Conservation (phyloP, 2,888 invertebrate genomes). For the Lasioglossum leucozonium region DNA sequence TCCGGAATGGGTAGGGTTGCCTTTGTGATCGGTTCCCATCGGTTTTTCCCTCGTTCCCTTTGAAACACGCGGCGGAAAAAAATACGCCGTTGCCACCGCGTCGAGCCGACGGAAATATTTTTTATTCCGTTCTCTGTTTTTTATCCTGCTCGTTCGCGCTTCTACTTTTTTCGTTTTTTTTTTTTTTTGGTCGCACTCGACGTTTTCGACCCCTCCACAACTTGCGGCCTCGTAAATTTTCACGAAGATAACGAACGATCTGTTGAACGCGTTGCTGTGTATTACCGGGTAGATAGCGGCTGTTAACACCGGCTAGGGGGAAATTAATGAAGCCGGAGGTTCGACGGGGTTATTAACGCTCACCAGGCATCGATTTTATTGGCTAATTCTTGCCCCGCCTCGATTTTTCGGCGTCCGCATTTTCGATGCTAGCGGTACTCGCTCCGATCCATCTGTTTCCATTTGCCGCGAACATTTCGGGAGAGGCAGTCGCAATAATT, state of each 20-base stretch:
- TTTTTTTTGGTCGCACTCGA: neutral
- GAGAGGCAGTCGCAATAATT: neutral
- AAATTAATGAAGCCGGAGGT: constrained; percentile 12
- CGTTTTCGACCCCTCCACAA: neutral
- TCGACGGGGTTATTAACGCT: constrained; percentile 11
- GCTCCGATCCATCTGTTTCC: neutral
- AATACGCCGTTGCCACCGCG: neutral
- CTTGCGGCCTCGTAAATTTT: constrained; percentile 12
- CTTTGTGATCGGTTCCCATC: constrained; percentile 13
- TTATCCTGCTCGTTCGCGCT: neutral
- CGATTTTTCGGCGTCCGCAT: neutral
- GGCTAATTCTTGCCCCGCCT: neutral
- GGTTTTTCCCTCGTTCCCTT: constrained; percentile 12
- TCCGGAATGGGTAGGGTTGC: neutral
- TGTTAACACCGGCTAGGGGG: constrained; percentile 1
- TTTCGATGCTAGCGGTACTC: neutral
- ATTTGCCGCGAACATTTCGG: neutral
- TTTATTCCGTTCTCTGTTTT: neutral
- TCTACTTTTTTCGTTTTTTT: neutral
- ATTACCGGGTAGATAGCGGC: constrained; percentile 7
- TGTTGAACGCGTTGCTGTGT: constrained; percentile 1
- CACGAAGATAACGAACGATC: constrained; percentile 24
- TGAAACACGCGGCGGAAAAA: neutral
- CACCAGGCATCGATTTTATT: constrained; percentile 9
- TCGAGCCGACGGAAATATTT: constrained; percentile 2